Evolutionary conservation across 2,113 vertebrate genomes (phyloP).

Genomic region (Semnornis frantzii): DNA sequence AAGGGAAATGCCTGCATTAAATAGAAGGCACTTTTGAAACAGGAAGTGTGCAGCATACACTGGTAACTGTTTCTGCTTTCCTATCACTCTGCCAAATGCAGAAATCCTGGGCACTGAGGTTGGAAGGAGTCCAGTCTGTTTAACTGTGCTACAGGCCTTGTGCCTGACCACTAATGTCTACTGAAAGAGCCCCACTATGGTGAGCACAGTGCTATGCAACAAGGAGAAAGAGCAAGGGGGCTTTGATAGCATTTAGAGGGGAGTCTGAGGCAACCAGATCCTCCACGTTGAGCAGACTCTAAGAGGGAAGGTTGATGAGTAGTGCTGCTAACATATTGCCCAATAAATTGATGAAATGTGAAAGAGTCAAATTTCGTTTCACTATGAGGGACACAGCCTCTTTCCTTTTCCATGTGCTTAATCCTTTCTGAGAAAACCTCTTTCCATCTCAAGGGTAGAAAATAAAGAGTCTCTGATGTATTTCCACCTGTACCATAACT

Average conservation of each 20-base stretch:
- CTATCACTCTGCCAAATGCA: not conserved
- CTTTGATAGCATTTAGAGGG: not conserved
- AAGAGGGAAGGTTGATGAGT: not conserved
- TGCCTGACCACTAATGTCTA: not conserved
- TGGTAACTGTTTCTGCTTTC: slow-evolving; percentile 55
- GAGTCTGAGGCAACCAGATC: not conserved
- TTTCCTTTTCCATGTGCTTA: not conserved
- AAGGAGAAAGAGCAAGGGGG: not conserved
- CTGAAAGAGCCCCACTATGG: not conserved
- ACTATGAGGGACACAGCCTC: not conserved
- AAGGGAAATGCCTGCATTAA: not conserved
- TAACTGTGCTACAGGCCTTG: not conserved
- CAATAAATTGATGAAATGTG: not conserved
- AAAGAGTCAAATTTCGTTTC: not conserved
- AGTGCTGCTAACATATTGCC: not conserved
- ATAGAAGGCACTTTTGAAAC: not conserved
- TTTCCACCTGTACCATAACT: not conserved
- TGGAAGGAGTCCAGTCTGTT: not conserved
- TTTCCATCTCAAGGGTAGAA: not conserved
- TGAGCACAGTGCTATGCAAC: fast-evolving
- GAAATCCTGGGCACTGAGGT: not conserved
- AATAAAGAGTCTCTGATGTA: not conserved
- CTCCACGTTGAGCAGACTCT: not conserved
- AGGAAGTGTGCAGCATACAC: not conserved
- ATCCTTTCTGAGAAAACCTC: not conserved